Conservation (phyloP, 2,888 invertebrate species). For the Spilarctia lutea region DNA sequence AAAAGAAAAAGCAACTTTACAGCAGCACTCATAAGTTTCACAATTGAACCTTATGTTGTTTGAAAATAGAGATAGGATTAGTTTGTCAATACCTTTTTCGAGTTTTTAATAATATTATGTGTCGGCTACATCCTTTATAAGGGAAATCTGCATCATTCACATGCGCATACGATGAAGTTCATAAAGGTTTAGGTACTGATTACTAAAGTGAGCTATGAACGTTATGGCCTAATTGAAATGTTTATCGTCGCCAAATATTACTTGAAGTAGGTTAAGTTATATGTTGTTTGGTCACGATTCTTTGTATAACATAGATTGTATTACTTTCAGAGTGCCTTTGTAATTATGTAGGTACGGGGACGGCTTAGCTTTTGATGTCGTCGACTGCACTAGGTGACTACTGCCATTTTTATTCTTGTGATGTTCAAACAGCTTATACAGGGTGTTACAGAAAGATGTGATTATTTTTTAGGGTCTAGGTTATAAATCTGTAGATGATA, state of each 20-base stretch:
- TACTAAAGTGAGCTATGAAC: constrained; percentile 56
- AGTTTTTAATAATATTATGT: constrained; percentile 39
- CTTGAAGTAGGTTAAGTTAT: constrained; percentile 40
- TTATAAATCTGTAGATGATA: no score
- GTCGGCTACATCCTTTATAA: constrained; percentile 67
- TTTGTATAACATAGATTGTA: constrained; percentile 17
- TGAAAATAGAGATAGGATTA: constrained; percentile 17
- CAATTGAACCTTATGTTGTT: background rate
- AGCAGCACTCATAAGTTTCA: background rate
- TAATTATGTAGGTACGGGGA: background rate
- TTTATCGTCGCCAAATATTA: constrained; percentile 41
- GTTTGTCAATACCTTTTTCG: background rate
- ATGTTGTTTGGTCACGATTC: constrained; percentile 36
- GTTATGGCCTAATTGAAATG: constrained; percentile 50
- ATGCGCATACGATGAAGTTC: constrained; percentile 52
- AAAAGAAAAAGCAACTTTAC: constrained; percentile 32
- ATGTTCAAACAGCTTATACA: background rate
- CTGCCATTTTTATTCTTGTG: background rate
- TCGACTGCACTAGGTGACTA: background rate
- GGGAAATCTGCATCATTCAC: constrained; percentile 72
- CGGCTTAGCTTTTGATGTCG: background rate
- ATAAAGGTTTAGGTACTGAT: constrained; percentile 22
- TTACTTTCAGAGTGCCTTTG: background rate
- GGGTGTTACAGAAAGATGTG: background rate
- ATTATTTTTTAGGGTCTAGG: background rate